A percentile compares a stretch with the other conserved stretches of the same genome.
These are phyloP conservation scores for Drosophila aff. DNA, from an alignment of 1,140 invertebrate genomes.

Conservation along the genomic window DNA sequence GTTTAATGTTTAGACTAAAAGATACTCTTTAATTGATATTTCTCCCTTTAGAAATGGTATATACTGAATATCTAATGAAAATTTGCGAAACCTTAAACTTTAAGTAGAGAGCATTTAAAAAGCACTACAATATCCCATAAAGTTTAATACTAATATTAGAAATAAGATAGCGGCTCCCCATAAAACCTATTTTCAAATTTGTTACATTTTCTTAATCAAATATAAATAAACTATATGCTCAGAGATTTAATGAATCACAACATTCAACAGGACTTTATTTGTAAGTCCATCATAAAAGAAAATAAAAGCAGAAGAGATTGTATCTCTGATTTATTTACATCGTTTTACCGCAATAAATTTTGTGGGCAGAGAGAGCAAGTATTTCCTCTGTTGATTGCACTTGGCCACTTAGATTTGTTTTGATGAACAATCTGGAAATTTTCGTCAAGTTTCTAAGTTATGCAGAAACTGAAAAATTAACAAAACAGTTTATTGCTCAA, in stretches of 20 bases:
- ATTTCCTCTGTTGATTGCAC: constrained; percentile 14
- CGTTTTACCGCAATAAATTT: neutral
- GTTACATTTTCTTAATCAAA: neutral
- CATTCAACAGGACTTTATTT: neutral
- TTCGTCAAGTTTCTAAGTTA: constrained; percentile 20
- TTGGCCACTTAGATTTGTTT: constrained; percentile 10
- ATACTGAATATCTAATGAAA: neutral
- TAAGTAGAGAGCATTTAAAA: neutral
- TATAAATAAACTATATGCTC: neutral
- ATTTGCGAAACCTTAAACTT: too few species aligned
- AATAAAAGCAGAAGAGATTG: neutral
- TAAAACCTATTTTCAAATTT: too few species aligned
- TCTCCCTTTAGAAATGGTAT: neutral
- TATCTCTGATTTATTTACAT: constrained; percentile 12
- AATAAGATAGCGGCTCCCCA: too few species aligned
- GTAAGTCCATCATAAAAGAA: neutral
- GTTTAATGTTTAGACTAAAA: neutral
- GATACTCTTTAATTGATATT: neutral
- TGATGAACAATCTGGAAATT: constrained; percentile 15
- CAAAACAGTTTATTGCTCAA: constrained; percentile 17
- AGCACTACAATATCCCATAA: too few species aligned
- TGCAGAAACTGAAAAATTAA: constrained; percentile 27
- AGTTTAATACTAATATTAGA: too few species aligned
- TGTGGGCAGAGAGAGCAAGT: neutral
- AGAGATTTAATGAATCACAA: neutral